A percentile compares a stretch with the other conserved stretches of the same genome.
phyloP scores from a whole-genome alignment of 2,888 invertebrate genomes.

The Brachypalpus laphriformis region DNA sequence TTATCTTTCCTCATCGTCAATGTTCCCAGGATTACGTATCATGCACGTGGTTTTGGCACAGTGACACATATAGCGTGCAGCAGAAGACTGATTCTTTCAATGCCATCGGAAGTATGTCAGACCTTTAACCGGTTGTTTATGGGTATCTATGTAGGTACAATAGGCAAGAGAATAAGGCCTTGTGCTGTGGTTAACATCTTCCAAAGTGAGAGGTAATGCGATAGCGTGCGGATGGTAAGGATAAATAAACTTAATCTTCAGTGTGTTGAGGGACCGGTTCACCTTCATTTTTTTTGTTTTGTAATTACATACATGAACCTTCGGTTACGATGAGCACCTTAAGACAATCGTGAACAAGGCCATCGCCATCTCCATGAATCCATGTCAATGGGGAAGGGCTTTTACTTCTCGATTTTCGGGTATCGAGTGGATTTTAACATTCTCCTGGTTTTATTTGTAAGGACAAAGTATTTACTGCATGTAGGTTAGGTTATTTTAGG shows the following conservation, averaged over 20 bases:
- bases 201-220: constrained; percentile 28
- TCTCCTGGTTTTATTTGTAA: no score
- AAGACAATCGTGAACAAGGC: constrained; percentile 7
- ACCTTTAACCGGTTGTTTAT: constrained; percentile 2
- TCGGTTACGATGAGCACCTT: not conserved
- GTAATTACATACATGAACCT: constrained; percentile 7
- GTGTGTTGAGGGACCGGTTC: not conserved
- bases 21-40: not conserved
- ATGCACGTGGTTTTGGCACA: constrained; percentile 2
- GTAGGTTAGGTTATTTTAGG: no score
- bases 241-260: not conserved
- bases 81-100: constrained; percentile 17
- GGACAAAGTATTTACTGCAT: no score
- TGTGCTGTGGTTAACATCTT: not conserved
- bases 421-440: no score
- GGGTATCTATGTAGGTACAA: not conserved
- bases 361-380: not conserved
- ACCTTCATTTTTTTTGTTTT: constrained; percentile 26
- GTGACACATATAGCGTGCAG: constrained; percentile 13
- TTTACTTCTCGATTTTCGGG: no score
- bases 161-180: not conserved
- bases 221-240: not conserved
- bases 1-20: not conserved
- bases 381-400: not conserved
- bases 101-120: constrained; percentile 30